phyloP scores from a whole-genome alignment of 2,113 vertebrate genomes.

The Penelope pileata region DNA sequence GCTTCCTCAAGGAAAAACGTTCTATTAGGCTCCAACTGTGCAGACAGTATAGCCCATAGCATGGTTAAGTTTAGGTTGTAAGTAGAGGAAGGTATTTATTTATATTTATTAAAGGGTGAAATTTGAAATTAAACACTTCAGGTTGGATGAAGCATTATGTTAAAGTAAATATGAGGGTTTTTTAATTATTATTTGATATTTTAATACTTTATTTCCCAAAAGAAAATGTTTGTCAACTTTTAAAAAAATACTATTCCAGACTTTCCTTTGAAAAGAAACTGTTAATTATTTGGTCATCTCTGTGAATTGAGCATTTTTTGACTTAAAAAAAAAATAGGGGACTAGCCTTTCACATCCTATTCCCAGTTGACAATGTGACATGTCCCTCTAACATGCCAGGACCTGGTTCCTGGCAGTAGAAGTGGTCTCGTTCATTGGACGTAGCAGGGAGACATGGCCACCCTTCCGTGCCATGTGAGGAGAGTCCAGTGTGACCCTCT shows the following conservation, averaged over 20 bases:
- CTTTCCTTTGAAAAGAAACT: background rate
- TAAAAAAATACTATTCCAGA: no score
- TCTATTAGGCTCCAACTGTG: background rate
- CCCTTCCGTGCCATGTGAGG: background rate
- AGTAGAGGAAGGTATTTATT: background rate
- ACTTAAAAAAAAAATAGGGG: background rate
- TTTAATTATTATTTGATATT: background rate
- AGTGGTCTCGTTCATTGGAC: background rate
- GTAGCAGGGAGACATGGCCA: background rate
- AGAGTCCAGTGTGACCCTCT: background rate
- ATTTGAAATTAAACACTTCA: background rate
- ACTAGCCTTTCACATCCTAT: background rate
- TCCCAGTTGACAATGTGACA: background rate
- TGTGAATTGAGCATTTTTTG: background rate
- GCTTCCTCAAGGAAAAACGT: background rate
- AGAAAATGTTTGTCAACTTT: background rate
- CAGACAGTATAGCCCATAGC: background rate
- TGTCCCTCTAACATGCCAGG: background rate
- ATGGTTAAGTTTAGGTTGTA: background rate
- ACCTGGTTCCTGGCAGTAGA: background rate
- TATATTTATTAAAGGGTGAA: background rate
- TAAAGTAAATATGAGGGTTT: background rate
- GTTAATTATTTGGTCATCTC: background rate
- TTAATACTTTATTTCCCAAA: background rate
- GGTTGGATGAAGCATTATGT: background rate